Conservation (phyloP, 2,888 invertebrate species). For the Myathropa florea region DNA sequence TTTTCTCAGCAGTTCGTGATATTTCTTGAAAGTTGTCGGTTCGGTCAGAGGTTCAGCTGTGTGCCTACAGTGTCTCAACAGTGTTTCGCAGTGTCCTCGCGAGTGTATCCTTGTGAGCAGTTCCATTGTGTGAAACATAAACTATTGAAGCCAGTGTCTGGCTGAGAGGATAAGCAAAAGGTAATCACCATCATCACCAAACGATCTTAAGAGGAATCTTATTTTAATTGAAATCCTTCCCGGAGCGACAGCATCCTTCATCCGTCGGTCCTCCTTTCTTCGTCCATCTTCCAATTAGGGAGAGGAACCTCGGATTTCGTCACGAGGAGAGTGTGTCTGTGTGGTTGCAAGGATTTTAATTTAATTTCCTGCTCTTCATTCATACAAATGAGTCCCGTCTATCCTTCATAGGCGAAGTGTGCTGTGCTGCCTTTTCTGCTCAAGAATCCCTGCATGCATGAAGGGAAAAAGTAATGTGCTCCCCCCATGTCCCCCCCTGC, state of each 20-base stretch:
- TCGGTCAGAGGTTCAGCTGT: conserved; percentile 23
- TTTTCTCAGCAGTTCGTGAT: conserved; percentile 62
- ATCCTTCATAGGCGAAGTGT: not conserved
- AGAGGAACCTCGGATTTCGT: conserved; percentile 32
- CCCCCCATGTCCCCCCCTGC: not conserved
- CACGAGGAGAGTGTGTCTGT: not conserved
- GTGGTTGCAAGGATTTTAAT: conserved; percentile 47
- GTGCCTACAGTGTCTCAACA: not conserved
- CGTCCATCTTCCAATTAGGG: conserved; percentile 34
- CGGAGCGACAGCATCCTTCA: not conserved
- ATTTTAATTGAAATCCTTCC: conserved; percentile 54
- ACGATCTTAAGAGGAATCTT: conserved; percentile 26
- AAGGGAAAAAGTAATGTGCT: conserved; percentile 6
- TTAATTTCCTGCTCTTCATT: conserved; percentile 59
- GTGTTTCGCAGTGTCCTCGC: conserved; percentile 39
- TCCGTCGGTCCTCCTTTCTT: not conserved
- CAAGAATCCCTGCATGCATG: conserved; percentile 25
- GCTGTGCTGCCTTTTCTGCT: conserved; percentile 7
- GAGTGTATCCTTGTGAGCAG: conserved; percentile 4
- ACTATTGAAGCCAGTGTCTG: conserved; percentile 20
- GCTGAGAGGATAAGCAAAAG: conserved; percentile 53
- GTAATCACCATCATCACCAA: conserved; percentile 45
- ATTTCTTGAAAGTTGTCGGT: conserved; percentile 56
- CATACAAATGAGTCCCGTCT: conserved; percentile 47
- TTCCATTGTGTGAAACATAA: conserved; percentile 17